Base-by-base conservation (phyloP, 2,797 vertebrate species). In the Rousettus madagascariensis region DNA sequence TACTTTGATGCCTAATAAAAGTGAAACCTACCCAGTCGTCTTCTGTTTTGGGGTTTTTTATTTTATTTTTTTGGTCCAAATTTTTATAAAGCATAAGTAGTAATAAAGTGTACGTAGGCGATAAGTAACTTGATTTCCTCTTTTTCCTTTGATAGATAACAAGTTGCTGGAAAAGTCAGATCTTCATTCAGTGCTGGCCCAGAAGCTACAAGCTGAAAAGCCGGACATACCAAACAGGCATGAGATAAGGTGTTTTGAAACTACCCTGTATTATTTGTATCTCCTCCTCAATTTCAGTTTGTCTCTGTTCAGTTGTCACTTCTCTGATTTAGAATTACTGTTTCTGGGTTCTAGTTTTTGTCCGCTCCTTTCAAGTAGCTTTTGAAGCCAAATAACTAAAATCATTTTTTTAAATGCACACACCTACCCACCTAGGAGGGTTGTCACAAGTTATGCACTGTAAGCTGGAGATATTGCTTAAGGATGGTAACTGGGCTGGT, bases 151-250 rank as follows among this genome's bases (percentile, higher is more conserved):
- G 94, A 63, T 97, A 99, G 99, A 99, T 98, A 99, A 99, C 97
- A 99, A 99, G 85, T 98, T 99, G 36, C 97, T 99, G 97, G 99
- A 99, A 98, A 99, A 99, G 96, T 99, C 99, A 0, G 99, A 99
- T 97, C 98, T 99, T 80, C 99, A 99, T 95, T 97, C 99, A 0
- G 99, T 99, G 49, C 98, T 99, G 90, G 99, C 99, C 6, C 99
- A 99, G 94, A 98, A 99, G 88, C 98, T 99, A 36, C 99, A 99
- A 97, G 97, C 98, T 0, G 99, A 99, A 75, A 99, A 99, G 75
- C 99, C 99, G 97, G 99, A 99, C 0, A 72, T 98, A 28, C 99
- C 99, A 96, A 99, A 98, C 97, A 98, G 99, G 93, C 99, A 99
- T 3, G 99, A 99, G 61, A 95, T 98, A 97, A 99, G 99, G 99